phyloP scores from a whole-genome alignment of 2,888 invertebrate genomes.

The Mythimna lalbum region DNA sequence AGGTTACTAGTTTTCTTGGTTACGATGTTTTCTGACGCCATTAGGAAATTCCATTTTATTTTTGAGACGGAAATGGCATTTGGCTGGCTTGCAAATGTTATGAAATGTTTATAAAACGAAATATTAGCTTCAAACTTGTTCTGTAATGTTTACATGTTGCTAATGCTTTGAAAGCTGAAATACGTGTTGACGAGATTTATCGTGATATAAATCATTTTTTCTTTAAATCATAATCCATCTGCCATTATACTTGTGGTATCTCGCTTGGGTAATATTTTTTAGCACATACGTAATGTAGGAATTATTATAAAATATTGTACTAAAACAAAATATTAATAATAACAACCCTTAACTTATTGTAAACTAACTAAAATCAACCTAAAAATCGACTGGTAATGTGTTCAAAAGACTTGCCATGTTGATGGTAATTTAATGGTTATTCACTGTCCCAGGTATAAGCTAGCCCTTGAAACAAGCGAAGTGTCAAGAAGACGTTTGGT shows the following conservation, averaged over 20 bases:
- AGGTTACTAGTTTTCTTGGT: background rate
- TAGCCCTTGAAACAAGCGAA: too few relatives aligned
- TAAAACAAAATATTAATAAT: too few relatives aligned
- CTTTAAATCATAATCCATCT: conserved; percentile 11
- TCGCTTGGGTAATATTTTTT: background rate
- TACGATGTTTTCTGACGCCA: conserved; percentile 6
- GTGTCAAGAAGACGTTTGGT: too few relatives aligned
- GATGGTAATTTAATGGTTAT: too few relatives aligned
- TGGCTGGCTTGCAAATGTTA: conserved; percentile 30
- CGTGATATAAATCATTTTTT: conserved; percentile 18
- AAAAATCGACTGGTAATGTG: too few relatives aligned
- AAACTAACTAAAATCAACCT: too few relatives aligned
- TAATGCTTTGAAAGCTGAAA: conserved; percentile 33
- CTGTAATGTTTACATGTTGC: conserved; percentile 44
- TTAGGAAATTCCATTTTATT: conserved; percentile 29
- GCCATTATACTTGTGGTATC: background rate
- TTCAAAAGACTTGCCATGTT: too few relatives aligned
- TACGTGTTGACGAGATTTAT: conserved; percentile 32
- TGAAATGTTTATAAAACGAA: conserved; percentile 40
- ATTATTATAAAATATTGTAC: too few relatives aligned
- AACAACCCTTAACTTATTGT: too few relatives aligned
- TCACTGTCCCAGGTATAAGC: too few relatives aligned
- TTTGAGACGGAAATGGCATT: conserved; percentile 42
- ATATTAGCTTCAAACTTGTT: conserved; percentile 14
- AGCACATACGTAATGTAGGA: too few relatives aligned